Percentiles rank a stretch among this genome's conserved stretches.
Conservation (phyloP, 2,113 vertebrate species). For the Centropus unirufus region DNA sequence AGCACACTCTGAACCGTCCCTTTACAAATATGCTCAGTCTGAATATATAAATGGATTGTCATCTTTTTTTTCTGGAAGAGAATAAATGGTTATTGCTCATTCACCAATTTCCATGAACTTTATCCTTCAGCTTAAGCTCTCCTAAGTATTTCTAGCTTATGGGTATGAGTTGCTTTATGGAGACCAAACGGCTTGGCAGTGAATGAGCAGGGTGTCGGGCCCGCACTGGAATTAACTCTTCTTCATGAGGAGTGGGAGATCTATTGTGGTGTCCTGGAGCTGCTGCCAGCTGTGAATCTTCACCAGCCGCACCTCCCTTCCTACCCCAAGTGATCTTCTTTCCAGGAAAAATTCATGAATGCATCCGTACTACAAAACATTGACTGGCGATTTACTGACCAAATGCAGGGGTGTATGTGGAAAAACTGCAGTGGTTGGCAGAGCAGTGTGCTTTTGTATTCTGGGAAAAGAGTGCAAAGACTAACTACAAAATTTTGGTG, state of each 20-base stretch:
- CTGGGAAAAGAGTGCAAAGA: not conserved
- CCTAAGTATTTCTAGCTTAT: not conserved
- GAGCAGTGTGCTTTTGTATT: not conserved
- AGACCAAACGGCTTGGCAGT: constrained; percentile 5
- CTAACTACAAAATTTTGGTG: not conserved
- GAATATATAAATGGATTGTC: constrained; percentile 35
- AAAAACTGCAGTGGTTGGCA: not conserved
- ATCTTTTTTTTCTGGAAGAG: not conserved
- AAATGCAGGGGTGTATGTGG: not conserved
- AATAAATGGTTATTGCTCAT: not conserved
- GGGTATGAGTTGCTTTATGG: not conserved
- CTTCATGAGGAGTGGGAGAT: constrained; percentile 16
- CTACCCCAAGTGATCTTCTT: constrained; percentile 51
- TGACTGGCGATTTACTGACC: not conserved
- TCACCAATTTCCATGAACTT: constrained; percentile 34
- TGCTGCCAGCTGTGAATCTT: constrained; percentile 49
- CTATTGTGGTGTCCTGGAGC: constrained; percentile 24
- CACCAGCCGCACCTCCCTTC: constrained; percentile 27
- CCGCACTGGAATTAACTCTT: not conserved
- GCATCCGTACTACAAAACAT: not conserved
- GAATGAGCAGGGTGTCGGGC: constrained; percentile 17
- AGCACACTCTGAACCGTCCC: constrained; percentile 33
- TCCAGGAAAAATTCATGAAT: constrained; percentile 38
- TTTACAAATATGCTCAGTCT: not conserved
- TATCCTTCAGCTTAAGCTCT: not conserved